phyloP scores from a whole-genome alignment of 2,888 invertebrate species.

The Gnatocerus cornutus region DNA sequence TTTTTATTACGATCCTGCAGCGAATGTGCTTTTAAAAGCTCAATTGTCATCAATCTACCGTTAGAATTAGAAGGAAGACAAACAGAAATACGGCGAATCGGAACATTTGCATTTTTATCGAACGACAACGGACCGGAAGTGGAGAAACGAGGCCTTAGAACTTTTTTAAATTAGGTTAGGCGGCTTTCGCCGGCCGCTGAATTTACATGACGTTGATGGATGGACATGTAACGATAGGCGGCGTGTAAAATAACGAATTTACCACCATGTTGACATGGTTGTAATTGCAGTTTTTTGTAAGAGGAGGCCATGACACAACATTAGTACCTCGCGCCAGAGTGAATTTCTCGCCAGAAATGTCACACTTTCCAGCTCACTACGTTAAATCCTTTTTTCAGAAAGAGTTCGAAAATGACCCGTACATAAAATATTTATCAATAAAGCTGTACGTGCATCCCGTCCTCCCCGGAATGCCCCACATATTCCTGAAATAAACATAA shows the following conservation, averaged over 20 bases:
- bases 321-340: too few species aligned
- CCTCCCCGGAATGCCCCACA: too few species aligned
- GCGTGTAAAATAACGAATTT: background rate
- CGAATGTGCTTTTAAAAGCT: background rate
- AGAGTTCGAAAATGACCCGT: too few species aligned
- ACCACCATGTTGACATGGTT: background rate
- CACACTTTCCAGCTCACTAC: too few species aligned
- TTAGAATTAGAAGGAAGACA: background rate
- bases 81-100: background rate
- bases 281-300: background rate
- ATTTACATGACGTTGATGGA: conserved; percentile 1
- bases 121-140: background rate
- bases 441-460: too few species aligned
- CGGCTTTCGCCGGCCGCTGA: background rate
- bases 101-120: conserved; percentile 22
- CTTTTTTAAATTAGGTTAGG: background rate
- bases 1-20: background rate
- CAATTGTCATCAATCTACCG: background rate
- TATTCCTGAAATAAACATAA: too few species aligned
- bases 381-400: too few species aligned
- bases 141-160: background rate
- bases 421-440: too few species aligned
- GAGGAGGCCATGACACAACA: too few species aligned
- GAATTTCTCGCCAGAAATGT: too few species aligned
- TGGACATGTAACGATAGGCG: background rate